phyloP scores from a whole-genome alignment of 2,888 invertebrate species.

The Epinotia ramella region DNA sequence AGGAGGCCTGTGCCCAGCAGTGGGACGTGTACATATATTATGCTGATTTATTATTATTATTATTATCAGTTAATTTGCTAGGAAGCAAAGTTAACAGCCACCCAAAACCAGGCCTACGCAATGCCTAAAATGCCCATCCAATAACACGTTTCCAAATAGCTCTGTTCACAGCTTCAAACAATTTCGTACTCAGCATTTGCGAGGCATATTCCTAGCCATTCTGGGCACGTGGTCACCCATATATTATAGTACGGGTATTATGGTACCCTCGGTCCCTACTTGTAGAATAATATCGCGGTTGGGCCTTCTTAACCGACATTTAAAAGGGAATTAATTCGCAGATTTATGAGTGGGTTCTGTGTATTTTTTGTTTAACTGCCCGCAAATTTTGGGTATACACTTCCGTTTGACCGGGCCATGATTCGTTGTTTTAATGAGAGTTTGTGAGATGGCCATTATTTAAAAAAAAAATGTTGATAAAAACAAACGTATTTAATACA shows the following conservation, averaged over 20 bases:
- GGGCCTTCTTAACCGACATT: conserved; percentile 33
- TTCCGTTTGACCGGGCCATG: not conserved
- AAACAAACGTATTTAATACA: too few species aligned
- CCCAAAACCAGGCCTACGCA: not conserved
- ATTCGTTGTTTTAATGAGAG: not conserved
- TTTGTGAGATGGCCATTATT: not conserved
- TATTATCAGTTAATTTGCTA: too few species aligned
- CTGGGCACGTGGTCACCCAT: conserved; percentile 36
- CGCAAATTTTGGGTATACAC: conserved; percentile 13
- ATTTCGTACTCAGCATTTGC: conserved; percentile 31
- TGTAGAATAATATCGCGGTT: conserved; percentile 30
- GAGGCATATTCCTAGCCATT: conserved; percentile 28
- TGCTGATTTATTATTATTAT: too few species aligned
- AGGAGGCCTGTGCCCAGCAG: too few species aligned
- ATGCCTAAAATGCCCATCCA: conserved; percentile 5
- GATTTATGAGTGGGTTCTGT: conserved; percentile 42
- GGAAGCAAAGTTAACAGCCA: not conserved
- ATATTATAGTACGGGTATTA: conserved; percentile 34
- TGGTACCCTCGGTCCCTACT: conserved; percentile 17
- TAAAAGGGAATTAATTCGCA: conserved; percentile 35
- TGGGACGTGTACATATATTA: too few species aligned
- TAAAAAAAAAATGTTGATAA: too few species aligned
- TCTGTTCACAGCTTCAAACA: conserved; percentile 26
- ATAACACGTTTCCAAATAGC: conserved; percentile 18
- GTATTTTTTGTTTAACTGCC: conserved; percentile 35